Evolutionary conservation across 2,797 vertebrate genomes (phyloP), one percentile per base, ranked within the genome.

Genomic region (Thamnophis elegans): DNA sequence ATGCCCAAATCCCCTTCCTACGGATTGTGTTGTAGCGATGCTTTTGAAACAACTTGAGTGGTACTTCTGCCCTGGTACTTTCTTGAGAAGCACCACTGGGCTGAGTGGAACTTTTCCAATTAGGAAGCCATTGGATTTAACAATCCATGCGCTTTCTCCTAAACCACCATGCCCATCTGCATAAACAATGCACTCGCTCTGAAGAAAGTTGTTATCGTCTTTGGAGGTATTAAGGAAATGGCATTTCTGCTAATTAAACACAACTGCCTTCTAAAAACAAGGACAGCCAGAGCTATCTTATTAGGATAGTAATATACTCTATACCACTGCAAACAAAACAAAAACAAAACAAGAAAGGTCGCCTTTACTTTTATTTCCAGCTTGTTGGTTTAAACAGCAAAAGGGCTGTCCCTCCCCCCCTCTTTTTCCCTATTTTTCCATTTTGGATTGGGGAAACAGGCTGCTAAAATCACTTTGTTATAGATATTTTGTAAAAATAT

Each of bases 401-500:
- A 11, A 32, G 4, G n/a, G 4, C 87, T 56, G 59, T 7, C 14
- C 28, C 14, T 8, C 3, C 0, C 20, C n/a, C 3, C 0, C 7
- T 4, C 11, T 47, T 20, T 58, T 53, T 36, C 11, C 2, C 53
- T 8, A 4, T 4, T 8, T 3, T 36, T 20, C 36, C 54, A 22
- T 88, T 32, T 28, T 20, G 36, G 56, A 82, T 16, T 3, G 16
- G 9, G 85, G 26, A 51, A 13, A 25, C 32, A 4, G 51, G 51
- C 20, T 25, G 18, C 28, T n/a, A 36, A 47, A 47, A 36, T 47
- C 10, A 6, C 51, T 12, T 65, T 89, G 53, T 18, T 89, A n/a
- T 12, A 0, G 26, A 60, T 22, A 2, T 59, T 51, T 56, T 65
- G 6, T 16, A 16, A 32, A 28, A 28, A 65, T 18, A 14, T 51